Evolutionary conservation across 2,888 invertebrate species (phyloP).

Genomic region (Drosophila borborema): DNA sequence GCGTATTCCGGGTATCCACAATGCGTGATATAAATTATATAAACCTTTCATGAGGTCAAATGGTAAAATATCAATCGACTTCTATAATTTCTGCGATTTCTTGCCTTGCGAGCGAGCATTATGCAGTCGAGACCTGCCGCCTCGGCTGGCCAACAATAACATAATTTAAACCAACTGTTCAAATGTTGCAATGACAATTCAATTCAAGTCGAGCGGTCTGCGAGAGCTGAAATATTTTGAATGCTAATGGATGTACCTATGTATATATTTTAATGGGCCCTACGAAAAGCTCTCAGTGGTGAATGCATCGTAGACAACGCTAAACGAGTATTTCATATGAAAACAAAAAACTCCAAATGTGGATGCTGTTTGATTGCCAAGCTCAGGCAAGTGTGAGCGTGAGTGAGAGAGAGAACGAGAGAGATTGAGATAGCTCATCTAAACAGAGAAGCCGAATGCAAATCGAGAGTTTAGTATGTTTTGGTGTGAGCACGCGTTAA

Average conservation of each 20-base stretch:
- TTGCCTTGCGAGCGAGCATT: not conserved
- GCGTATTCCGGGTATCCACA: not conserved
- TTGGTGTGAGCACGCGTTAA: conserved; percentile 1
- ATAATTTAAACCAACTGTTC: not conserved
- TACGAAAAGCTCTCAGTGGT: not conserved
- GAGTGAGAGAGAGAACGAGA: not conserved
- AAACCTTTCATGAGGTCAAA: not conserved
- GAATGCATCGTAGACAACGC: not conserved
- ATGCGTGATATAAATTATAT: not conserved
- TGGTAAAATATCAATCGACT: not conserved
- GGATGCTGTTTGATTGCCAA: not conserved
- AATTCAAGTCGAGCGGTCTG: not conserved
- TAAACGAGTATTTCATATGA: conserved; percentile 7
- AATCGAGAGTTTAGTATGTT: conserved; percentile 6
- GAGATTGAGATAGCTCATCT: not conserved
- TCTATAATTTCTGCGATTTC: not conserved
- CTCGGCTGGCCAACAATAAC: not conserved
- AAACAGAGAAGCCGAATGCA: not conserved
- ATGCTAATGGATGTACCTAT: not conserved
- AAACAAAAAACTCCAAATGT: conserved; percentile 7
- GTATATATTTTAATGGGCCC: not conserved
- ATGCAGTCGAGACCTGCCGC: not conserved
- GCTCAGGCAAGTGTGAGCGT: not conserved
- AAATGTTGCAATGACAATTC: conserved; percentile 3
- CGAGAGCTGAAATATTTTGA: not conserved